phyloP scores from a whole-genome alignment of 2,797 vertebrate species.

The Capromys pilorides region DNA sequence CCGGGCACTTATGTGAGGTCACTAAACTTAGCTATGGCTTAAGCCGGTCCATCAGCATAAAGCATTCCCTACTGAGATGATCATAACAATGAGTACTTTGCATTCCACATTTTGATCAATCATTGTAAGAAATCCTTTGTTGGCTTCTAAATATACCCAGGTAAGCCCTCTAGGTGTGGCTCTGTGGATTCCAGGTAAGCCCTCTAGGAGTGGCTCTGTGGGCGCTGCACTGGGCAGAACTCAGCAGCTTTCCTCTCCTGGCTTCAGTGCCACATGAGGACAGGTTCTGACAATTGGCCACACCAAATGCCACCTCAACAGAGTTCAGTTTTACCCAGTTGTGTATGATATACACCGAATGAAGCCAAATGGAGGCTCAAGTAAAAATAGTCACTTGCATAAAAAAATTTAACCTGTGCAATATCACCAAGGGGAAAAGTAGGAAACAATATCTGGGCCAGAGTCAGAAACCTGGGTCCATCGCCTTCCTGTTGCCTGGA shows the following conservation, averaged over 20 bases:
- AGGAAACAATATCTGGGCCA: background rate
- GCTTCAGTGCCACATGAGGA: background rate
- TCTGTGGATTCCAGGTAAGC: background rate
- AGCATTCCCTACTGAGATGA: slow-evolving; percentile 12
- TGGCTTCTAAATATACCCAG: slow-evolving; percentile 35
- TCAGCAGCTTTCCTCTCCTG: background rate
- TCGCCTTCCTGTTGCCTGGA: background rate
- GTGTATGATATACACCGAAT: background rate
- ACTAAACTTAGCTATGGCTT: slow-evolving; percentile 50
- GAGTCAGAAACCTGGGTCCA: background rate
- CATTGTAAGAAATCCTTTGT: slow-evolving; percentile 49
- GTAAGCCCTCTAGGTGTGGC: background rate
- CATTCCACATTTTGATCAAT: background rate
- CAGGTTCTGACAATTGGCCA: background rate
- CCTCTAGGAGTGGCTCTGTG: background rate
- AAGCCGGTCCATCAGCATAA: slow-evolving; percentile 19
- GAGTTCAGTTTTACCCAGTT: background rate
- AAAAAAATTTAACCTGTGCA: background rate
- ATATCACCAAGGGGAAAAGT: background rate
- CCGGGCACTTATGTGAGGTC: slow-evolving; percentile 21
- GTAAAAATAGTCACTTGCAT: background rate
- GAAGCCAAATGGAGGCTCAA: slow-evolving; percentile 33
- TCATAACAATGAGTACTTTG: slow-evolving; percentile 28
- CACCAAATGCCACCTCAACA: background rate
- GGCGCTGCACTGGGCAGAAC: background rate